phyloP scores from a whole-genome alignment of 2,888 invertebrate genomes.

The Plebejus melissa region DNA sequence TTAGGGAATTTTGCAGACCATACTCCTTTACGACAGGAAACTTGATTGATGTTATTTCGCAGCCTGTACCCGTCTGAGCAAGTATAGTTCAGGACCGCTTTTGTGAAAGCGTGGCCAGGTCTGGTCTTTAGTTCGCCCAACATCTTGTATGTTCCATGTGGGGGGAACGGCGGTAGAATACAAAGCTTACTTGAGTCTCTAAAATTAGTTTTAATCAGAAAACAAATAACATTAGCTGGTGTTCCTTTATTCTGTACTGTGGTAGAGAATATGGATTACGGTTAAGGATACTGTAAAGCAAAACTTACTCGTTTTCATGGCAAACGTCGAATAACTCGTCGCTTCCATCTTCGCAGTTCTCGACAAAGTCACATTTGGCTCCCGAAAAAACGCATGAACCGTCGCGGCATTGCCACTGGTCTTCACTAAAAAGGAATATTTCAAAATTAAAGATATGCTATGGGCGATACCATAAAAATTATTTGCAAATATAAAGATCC shows the following conservation, averaged over 20 bases:
- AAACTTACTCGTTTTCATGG: conserved; percentile 15
- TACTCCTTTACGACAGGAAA: neutral
- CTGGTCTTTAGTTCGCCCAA: neutral
- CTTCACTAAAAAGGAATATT: conserved; percentile 12
- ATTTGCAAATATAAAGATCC: neutral
- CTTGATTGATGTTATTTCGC: neutral
- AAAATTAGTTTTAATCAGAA: neutral
- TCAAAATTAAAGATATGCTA: neutral
- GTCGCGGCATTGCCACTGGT: conserved; percentile 21
- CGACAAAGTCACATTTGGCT: neutral
- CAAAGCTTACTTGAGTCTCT: neutral
- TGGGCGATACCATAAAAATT: neutral
- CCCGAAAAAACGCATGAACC: conserved; percentile 14
- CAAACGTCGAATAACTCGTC: conserved; percentile 9
- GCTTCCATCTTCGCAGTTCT: conserved; percentile 20
- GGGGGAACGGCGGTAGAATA: neutral
- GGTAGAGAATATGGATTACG: neutral
- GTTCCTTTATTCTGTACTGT: neutral
- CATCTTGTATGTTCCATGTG: neutral
- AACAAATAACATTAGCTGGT: neutral
- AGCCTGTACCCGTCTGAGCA: conserved; percentile 9
- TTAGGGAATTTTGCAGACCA: conserved; percentile 9
- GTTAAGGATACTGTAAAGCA: neutral
- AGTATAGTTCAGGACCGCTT: conserved; percentile 15
- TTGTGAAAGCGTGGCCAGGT: conserved; percentile 11